phyloP scores from a whole-genome alignment of 2,797 vertebrate species.

The Chrysocyon brachyurus region DNA sequence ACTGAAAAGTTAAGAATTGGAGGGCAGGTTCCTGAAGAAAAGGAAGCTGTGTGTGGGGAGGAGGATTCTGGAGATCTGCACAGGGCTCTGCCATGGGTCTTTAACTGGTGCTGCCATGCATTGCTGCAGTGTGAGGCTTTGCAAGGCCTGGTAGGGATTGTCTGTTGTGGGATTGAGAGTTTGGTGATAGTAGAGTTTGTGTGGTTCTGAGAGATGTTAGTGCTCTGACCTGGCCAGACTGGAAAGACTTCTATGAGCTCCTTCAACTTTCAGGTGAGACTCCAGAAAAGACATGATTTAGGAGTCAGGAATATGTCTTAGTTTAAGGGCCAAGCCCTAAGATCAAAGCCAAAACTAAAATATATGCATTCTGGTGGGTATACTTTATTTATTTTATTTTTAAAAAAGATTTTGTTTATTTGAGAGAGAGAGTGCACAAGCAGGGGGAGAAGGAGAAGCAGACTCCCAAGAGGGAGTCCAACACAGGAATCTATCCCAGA shows the following conservation, averaged over 20 bases:
- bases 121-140: not conserved
- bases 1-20: not conserved
- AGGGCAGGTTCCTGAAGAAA: not conserved
- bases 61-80: too few relatives aligned
- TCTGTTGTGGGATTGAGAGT: not conserved
- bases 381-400: too few relatives aligned
- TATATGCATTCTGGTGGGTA: not conserved
- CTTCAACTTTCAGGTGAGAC: too few relatives aligned
- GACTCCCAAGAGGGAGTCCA: too few relatives aligned
- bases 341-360: not conserved
- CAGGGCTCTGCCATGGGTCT: not conserved
- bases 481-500: too few relatives aligned
- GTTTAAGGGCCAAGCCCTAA: not conserved
- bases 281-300: not conserved
- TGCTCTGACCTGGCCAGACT: not conserved
- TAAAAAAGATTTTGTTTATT: too few relatives aligned
- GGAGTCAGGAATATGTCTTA: not conserved
- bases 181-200: not conserved
- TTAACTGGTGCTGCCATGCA: not conserved
- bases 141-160: not conserved
- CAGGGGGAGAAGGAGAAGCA: too few relatives aligned
- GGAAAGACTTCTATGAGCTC: not conserved
- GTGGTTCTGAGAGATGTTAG: not conserved
- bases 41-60: too few relatives aligned
- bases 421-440: too few relatives aligned